Evolutionary conservation across 1,140 invertebrate genomes (phyloP).

Genomic region (Pseudobourletiella spinata): DNA sequence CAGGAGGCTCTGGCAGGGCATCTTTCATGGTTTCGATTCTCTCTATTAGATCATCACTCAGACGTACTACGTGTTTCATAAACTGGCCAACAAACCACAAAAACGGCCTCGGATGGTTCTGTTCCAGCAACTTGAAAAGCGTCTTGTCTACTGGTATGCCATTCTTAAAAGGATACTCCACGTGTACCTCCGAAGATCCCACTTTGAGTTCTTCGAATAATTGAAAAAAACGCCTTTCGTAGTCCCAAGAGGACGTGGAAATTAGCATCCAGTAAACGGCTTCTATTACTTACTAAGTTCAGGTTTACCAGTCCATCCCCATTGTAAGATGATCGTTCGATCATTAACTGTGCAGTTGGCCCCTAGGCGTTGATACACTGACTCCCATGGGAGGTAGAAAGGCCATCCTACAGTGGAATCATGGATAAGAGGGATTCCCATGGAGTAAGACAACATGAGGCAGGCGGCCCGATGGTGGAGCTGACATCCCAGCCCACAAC

Average conservation of each 20-base stretch:
- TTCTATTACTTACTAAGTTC: too few relatives aligned
- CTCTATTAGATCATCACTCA: neutral
- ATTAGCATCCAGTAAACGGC: too few relatives aligned
- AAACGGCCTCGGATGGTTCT: neutral
- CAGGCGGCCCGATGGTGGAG: conserved; percentile 12
- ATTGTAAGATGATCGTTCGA: too few relatives aligned
- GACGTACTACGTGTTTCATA: neutral
- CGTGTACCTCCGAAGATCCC: too few relatives aligned
- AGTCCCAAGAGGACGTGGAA: too few relatives aligned
- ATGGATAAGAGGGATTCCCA: conserved; percentile 7
- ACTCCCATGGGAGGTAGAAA: neutral
- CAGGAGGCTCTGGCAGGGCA: too few relatives aligned
- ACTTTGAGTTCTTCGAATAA: too few relatives aligned
- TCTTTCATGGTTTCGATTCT: too few relatives aligned
- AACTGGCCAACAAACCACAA: conserved; percentile 13
- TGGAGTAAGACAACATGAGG: conserved; percentile 10
- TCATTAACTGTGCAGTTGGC: too few relatives aligned
- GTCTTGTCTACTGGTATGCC: neutral
- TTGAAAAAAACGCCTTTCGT: too few relatives aligned
- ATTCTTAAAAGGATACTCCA: conserved; percentile 1
- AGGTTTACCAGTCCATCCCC: too few relatives aligned
- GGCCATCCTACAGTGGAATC: neutral
- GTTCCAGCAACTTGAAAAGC: neutral
- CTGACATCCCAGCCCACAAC: conserved; percentile 13
- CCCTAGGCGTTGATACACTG: too few relatives aligned